Conservation (phyloP, 2,113 vertebrate species). For the Catharus bicknelli region DNA sequence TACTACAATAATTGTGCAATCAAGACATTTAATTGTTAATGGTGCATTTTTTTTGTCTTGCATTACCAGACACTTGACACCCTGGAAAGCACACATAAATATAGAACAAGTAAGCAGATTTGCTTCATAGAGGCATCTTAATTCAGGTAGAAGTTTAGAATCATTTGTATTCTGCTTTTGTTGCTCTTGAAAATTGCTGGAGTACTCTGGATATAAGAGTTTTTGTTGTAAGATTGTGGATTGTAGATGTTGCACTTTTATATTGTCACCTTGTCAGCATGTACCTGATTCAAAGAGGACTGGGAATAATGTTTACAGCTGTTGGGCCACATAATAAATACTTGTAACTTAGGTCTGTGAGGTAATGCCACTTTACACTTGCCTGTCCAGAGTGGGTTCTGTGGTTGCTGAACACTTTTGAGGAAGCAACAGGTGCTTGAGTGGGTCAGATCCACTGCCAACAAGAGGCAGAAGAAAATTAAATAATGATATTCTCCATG, state of each 20-base stretch:
- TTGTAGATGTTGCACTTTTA: not conserved
- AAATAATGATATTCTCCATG: constrained; percentile 18
- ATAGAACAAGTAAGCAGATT: not conserved
- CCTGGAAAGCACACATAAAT: not conserved
- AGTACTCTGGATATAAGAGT: not conserved
- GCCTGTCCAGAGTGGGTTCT: not conserved
- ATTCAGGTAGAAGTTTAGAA: not conserved
- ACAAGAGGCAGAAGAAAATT: constrained; percentile 4
- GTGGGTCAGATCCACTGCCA: not conserved
- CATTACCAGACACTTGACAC: not conserved
- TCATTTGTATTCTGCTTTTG: not conserved
- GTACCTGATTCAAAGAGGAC: not conserved
- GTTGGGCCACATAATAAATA: not conserved
- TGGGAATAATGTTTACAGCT: constrained; percentile 9
- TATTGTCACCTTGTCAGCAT: constrained; percentile 10
- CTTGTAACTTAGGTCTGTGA: not conserved
- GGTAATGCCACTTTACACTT: constrained; percentile 31
- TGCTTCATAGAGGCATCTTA: not conserved
- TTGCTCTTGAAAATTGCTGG: not conserved
- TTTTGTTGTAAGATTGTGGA: not conserved
- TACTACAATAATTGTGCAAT: not conserved
- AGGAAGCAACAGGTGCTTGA: rapidly evolving
- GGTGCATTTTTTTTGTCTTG: not conserved
- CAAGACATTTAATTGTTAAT: not conserved
- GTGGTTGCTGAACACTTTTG: not conserved